Evolutionary conservation across 2,797 vertebrate species (phyloP), one percentile per base, ranked within the genome.

Genomic region (Parotocinclus haroldoi): DNA sequence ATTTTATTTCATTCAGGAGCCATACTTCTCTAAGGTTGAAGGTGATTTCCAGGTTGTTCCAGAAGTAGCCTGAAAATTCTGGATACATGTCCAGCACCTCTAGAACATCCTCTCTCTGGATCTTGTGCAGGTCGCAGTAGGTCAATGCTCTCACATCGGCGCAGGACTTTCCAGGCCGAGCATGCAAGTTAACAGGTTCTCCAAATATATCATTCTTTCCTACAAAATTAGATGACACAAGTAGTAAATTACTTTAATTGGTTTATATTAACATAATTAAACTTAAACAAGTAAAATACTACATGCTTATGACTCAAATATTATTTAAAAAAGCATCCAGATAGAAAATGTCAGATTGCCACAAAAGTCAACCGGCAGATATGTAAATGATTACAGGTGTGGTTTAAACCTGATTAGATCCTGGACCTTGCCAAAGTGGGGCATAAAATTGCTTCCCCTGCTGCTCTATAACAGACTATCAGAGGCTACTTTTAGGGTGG

Each of bases 41-140:
- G 54, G 94, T 95, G 85, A 96, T 94, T 84, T 96, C 94, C 60
- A 96, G 76, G 76, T 93, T 94, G 81, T 90, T 89, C 94, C 94
- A 95, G 85, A 95, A 96, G 79, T 88, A 89, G 74, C 93, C 91
- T 0, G 90, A 92, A 82, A 96, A 96, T 79, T 95, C 94, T 0
- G 94, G 94, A 79, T 96, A 96, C 93, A 95, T 94, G 70, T 93
- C 92, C 70, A 96, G 81, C 69, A 96, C 93, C 85, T 96, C 93
- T 71, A 94, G 82, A 51, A 96, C 84, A 67, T 96, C 94, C 0
- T 95, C 92, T 0, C 94, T 87, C 39, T 92, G 89, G 69, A 96
- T 95, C 83, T 92, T 95, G 87, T 96, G 94, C 71, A 95, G 84
- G 80, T 96, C 94, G 0, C 94, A 95, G 80, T 96, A 95, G 18